Percentiles rank a stretch among this genome's conserved stretches.
phyloP scores from a whole-genome alignment of 2,113 vertebrate genomes.

The Brachypteracias leptosomus region DNA sequence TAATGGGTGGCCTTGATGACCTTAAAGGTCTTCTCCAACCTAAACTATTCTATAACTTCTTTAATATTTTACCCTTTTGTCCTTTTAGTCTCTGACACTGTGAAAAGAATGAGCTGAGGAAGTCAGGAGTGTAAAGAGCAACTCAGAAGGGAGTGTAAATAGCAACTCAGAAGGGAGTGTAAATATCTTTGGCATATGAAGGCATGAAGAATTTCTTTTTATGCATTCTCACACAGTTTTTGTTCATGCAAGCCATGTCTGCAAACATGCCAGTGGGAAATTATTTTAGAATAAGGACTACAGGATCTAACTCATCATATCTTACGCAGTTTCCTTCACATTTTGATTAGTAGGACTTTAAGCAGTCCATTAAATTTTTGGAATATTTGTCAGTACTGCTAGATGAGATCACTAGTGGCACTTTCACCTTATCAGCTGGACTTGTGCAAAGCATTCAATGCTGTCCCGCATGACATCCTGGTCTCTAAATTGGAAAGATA shows the following conservation, averaged over 20 bases:
- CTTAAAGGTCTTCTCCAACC: too few relatives aligned
- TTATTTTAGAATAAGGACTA: neutral
- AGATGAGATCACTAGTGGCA: neutral
- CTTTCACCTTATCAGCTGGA: too few relatives aligned
- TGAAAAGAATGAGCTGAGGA: neutral
- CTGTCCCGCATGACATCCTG: too few relatives aligned
- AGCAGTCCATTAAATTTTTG: accelerated
- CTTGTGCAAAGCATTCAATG: too few relatives aligned
- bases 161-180: too few relatives aligned
- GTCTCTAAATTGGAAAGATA: too few relatives aligned
- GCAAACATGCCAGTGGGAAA: neutral
- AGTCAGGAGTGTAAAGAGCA: neutral
- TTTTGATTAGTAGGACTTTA: neutral
- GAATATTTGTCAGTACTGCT: neutral
- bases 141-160: too few relatives aligned
- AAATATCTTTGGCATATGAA: too few relatives aligned
- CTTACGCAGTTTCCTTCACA: neutral
- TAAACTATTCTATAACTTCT: too few relatives aligned
- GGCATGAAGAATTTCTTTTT: neutral
- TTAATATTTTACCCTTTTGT: neutral
- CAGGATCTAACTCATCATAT: neutral
- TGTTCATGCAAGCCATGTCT: neutral
- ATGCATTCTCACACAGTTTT: neutral
- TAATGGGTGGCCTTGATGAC: too few relatives aligned
- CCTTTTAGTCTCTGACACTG: neutral